These are phyloP conservation scores for Apogon hyalosoma DNA, from an alignment of 2,797 vertebrate genomes.

Conservation along the genomic window DNA sequence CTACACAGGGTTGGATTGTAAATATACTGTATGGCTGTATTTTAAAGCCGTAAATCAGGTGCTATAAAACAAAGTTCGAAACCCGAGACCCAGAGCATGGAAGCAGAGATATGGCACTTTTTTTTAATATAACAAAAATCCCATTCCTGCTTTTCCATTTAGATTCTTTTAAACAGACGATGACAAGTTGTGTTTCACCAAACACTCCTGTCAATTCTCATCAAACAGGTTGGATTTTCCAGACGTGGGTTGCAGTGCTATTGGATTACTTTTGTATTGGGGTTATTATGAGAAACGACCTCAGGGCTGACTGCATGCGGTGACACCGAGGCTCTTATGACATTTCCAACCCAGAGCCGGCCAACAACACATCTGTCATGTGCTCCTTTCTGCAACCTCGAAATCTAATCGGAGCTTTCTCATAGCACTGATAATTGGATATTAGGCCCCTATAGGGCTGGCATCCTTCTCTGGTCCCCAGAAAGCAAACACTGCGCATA, in stretches of 20 bases:
- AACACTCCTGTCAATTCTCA: constrained; percentile 75
- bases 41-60: constrained; percentile 46
- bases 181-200: constrained; percentile 57
- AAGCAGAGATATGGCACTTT: constrained; percentile 7
- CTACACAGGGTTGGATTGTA: constrained; percentile 24
- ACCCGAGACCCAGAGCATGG: not conserved
- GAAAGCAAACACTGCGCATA: constrained; percentile 30
- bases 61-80: constrained; percentile 25
- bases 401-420: constrained; percentile 73
- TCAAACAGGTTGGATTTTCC: constrained; percentile 72
- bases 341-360: constrained; percentile 72
- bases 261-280: constrained; percentile 75
- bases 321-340: constrained; percentile 79
- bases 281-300: constrained; percentile 83
- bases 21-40: constrained; percentile 26
- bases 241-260: constrained; percentile 62
- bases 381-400: constrained; percentile 60
- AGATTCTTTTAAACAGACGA: constrained; percentile 50
- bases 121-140: constrained; percentile 34
- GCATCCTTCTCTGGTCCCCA: constrained; percentile 43
- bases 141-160: constrained; percentile 40
- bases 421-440: constrained; percentile 65
- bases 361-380: constrained; percentile 78
- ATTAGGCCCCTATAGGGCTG: constrained; percentile 44
- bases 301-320: constrained; percentile 60